Base-by-base conservation (phyloP, 1,140 invertebrate genomes). In the Drosophila mojavensis region DNA sequence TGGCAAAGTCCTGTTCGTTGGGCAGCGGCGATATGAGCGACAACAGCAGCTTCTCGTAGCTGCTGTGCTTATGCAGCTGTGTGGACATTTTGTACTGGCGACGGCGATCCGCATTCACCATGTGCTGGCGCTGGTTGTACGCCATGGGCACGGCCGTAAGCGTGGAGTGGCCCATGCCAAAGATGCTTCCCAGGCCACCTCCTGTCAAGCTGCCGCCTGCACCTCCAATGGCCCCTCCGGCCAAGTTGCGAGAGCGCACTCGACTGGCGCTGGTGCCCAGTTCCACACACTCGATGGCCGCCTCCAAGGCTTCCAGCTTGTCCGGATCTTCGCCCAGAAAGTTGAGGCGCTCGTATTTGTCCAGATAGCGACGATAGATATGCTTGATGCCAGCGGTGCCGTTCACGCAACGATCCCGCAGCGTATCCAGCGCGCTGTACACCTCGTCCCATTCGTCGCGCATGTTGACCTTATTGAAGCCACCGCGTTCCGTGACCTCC, bases 1-100 rank as follows among this genome's bases (percentile, higher is more conserved):
- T 96, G 3, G 98, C 98, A 93, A 99, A 98, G 92, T 99, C 98
- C 91, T 99, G 97, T 93, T 99, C 99, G 93, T 99, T 99, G 13
- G 98, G 98, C 78, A 99, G 93, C 1, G 98, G 98, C 39, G 97
- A 98, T 17, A 98, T 92, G 6, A 99, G 93, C 0, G 98, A 98
- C 30, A 98, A 94, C 20, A 97, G 95, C 11, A 99, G 93, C 78
- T 97, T 96, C 78, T 98, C 96, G 88, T 98, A 98, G 81, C 97
- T 97, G 11, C 96, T 96, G 47, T 95, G 94, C 76, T 95, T 95
- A 75, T 96, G 96, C 28, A 98, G 92, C 75, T 96, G 93, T 4
- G 85, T 89, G 4, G 86, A 91, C 58, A 86, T 82, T 84, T 94
- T 93, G 45, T 91, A 75, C 17, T 78, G 82, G 0, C 85, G 67